phyloP scores from a whole-genome alignment of 1,140 invertebrate genomes.

The Orchestia grillus region DNA sequence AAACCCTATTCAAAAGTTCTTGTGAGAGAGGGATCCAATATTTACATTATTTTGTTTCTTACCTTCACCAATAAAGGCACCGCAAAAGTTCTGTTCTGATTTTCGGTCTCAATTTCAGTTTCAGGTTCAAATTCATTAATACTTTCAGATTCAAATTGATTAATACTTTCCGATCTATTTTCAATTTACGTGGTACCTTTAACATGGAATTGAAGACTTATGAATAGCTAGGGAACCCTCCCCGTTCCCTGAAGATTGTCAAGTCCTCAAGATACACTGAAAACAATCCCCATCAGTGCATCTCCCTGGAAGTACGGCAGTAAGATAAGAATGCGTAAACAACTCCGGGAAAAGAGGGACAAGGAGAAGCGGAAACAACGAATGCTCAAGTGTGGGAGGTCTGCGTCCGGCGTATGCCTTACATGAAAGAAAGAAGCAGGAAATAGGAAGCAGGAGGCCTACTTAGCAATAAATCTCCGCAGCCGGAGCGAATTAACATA shows the following conservation, averaged over 20 bases:
- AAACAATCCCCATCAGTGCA: background rate
- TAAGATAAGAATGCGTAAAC: background rate
- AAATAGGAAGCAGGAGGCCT: background rate
- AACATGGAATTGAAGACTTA: background rate
- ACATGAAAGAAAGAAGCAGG: background rate
- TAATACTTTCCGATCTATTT: background rate
- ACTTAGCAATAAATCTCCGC: background rate
- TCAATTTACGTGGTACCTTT: background rate
- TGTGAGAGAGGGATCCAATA: no score
- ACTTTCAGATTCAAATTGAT: background rate
- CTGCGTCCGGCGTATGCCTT: background rate
- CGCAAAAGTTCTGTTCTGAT: no score
- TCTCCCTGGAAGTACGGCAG: background rate
- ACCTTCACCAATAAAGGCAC: no score
- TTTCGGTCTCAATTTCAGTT: no score
- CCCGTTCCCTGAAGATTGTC: no score
- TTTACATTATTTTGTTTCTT: no score
- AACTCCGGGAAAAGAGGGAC: background rate
- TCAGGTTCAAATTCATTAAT: no score
- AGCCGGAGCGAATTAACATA: background rate
- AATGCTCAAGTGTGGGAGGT: background rate
- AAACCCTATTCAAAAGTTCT: no score
- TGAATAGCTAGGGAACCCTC: background rate
- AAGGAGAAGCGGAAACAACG: background rate
- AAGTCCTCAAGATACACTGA: no score